Conservation (phyloP, 37 sponge, comb jelly and placozoan genomes). For the Petrosia ficiformis region DNA sequence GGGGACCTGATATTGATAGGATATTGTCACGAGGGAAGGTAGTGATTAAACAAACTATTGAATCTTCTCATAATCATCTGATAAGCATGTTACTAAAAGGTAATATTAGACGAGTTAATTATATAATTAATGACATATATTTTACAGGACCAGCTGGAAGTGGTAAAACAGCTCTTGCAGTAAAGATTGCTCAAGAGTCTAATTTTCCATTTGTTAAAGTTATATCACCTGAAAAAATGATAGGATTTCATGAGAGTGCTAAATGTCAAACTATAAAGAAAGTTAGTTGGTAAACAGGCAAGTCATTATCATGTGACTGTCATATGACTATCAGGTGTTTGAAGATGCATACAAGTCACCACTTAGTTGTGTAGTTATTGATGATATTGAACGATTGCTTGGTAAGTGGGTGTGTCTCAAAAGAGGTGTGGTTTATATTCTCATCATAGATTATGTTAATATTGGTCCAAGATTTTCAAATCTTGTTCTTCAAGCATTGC, state of each 20-base stretch:
- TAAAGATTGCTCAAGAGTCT: slow-evolving; percentile 75
- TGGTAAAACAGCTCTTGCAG: slow-evolving; percentile 97
- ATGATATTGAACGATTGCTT: slow-evolving; percentile 89
- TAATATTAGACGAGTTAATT: not conserved
- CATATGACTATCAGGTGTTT: slow-evolving; percentile 55
- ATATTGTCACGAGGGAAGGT: slow-evolving; percentile 63
- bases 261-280: slow-evolving; percentile 92
- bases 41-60: slow-evolving; percentile 56
- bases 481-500: slow-evolving; percentile 72
- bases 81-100: slow-evolving; percentile 86
- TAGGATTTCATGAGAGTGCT: slow-evolving; percentile 77
- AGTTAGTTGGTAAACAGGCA: slow-evolving; percentile 14
- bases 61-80: slow-evolving; percentile 65
- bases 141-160: slow-evolving; percentile 53
- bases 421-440: not conserved
- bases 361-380: slow-evolving; percentile 93
- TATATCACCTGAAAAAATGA: slow-evolving; percentile 83
- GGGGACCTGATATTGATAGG: slow-evolving; percentile 62
- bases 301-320: too few species aligned
- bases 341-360: slow-evolving; percentile 98
- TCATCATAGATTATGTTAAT: slow-evolving; percentile 68
- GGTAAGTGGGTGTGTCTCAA: slow-evolving; percentile 35
- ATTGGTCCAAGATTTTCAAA: slow-evolving; percentile 95
- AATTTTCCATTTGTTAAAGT: slow-evolving; percentile 88
- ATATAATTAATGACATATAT: not conserved